A percentile compares a stretch with the other conserved stretches of the same genome.
These are phyloP conservation scores for Drosophila kikkawai DNA, from an alignment of 1,140 invertebrate genomes.

Conservation along the genomic window DNA sequence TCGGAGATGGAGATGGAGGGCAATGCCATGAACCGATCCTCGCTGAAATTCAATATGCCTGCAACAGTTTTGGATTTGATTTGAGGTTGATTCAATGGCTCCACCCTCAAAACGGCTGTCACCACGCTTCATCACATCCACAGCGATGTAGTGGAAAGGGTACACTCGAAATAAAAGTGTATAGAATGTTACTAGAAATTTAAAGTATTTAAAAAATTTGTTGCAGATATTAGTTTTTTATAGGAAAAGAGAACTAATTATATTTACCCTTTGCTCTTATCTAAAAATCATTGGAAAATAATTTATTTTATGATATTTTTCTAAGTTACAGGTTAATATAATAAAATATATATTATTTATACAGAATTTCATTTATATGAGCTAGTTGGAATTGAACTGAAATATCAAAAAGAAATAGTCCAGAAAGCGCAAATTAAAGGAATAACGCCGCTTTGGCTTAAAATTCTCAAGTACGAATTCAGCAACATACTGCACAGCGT, in stretches of 20 bases:
- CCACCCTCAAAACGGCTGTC: slow-evolving; percentile 78
- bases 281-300: not conserved
- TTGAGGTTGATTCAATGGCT: slow-evolving; percentile 56
- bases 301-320: too few relatives aligned
- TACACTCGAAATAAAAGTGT: slow-evolving; percentile 9
- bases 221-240: too few relatives aligned
- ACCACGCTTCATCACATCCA: slow-evolving; percentile 65
- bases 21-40: slow-evolving; percentile 56
- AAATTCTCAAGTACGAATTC: not conserved
- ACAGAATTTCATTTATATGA: too few relatives aligned
- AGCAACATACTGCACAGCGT: too few relatives aligned
- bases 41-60: slow-evolving; percentile 70
- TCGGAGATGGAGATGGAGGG: slow-evolving; percentile 9
- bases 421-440: too few relatives aligned
- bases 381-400: too few relatives aligned
- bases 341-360: too few relatives aligned
- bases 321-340: too few relatives aligned
- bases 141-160: slow-evolving; percentile 17
- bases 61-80: slow-evolving; percentile 49
- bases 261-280: too few relatives aligned
- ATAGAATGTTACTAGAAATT: not conserved
- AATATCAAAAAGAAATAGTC: too few relatives aligned
- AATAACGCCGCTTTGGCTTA: too few relatives aligned
- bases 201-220: not conserved
- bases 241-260: too few relatives aligned